A percentile compares a stretch with the other conserved stretches of the same genome.
Evolutionary conservation across 2,113 vertebrate species (phyloP).

Genomic region (Syngnathus typhle): DNA sequence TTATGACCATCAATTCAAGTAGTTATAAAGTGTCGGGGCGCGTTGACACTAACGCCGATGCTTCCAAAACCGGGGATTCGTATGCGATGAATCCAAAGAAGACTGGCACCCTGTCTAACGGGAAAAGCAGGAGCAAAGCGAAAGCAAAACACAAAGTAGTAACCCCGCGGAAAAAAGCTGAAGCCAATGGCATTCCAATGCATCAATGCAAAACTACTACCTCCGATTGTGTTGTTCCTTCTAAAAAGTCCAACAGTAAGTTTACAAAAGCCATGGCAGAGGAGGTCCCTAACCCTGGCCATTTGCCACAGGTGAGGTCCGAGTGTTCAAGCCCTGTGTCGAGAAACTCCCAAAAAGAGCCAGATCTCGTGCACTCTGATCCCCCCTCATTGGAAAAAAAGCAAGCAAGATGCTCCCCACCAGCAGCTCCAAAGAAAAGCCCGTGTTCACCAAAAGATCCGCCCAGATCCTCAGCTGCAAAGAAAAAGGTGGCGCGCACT

Average conservation of each 20-base stretch:
- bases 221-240: conserved; percentile 50
- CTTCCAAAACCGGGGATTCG: conserved; percentile 22
- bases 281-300: background rate
- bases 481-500: conserved; percentile 40
- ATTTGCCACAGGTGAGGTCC: background rate
- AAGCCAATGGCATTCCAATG: conserved; percentile 30
- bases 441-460: conserved; percentile 31
- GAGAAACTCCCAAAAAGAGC: conserved; percentile 17
- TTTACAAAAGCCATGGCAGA: conserved; percentile 16
- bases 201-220: conserved; percentile 58
- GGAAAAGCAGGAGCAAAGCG: conserved; percentile 18
- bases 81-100: conserved; percentile 16
- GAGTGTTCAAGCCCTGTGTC: background rate
- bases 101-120: background rate
- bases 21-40: conserved; percentile 53
- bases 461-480: conserved; percentile 32
- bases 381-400: conserved; percentile 8
- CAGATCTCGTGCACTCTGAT: conserved; percentile 7
- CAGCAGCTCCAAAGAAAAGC: conserved; percentile 48
- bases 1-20: conserved; percentile 69
- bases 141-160: conserved; percentile 36
- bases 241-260: conserved; percentile 24
- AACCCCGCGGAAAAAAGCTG: conserved; percentile 18
- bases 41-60: conserved; percentile 44
- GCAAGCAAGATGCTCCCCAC: conserved; percentile 1